Percentiles rank a stretch among this genome's conserved stretches.
These are phyloP conservation scores for Neoniphon sammara DNA, from an alignment of 2,797 vertebrate species.

Conservation along the genomic window DNA sequence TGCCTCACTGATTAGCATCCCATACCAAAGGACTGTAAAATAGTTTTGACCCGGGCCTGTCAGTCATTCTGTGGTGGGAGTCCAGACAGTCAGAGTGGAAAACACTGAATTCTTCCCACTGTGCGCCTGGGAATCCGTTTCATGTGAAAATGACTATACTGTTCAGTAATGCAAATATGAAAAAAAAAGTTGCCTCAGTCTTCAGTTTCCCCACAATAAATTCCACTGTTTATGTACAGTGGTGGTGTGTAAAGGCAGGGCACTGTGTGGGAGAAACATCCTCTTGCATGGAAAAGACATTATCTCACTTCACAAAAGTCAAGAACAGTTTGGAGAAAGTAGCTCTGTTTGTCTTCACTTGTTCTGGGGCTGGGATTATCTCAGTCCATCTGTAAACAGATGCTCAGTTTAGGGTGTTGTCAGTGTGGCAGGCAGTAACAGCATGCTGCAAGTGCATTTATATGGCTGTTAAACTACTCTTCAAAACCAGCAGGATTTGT, in stretches of 20 bases:
- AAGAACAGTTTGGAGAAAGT: slow-evolving; percentile 11
- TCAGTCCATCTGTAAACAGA: slow-evolving; percentile 35
- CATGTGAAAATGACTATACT: slow-evolving; percentile 42
- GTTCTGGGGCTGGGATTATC: slow-evolving; percentile 24
- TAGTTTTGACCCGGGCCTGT: slow-evolving; percentile 38
- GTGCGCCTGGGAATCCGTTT: slow-evolving; percentile 32
- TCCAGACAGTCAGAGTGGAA: slow-evolving; percentile 31
- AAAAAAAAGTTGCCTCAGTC: not conserved
- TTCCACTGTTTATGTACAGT: slow-evolving; percentile 54
- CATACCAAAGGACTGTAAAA: slow-evolving; percentile 26
- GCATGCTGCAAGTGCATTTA: slow-evolving; percentile 30
- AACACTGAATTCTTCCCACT: slow-evolving; percentile 41
- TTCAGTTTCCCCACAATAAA: slow-evolving; percentile 25
- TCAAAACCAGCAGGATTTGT: slow-evolving; percentile 21
- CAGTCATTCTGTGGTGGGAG: slow-evolving; percentile 48
- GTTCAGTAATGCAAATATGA: slow-evolving; percentile 20
- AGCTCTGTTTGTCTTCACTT: slow-evolving; percentile 35
- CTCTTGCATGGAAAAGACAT: slow-evolving; percentile 71
- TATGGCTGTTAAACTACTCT: slow-evolving; percentile 17
- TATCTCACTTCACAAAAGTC: slow-evolving; percentile 46
- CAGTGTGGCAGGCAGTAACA: slow-evolving; percentile 22
- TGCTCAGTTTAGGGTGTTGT: slow-evolving; percentile 34
- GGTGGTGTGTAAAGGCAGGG: slow-evolving; percentile 54
- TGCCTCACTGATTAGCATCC: slow-evolving; percentile 28
- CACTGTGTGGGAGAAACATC: slow-evolving; percentile 52